phyloP scores from a whole-genome alignment of 1,140 invertebrate species.

The Popillia japonica region DNA sequence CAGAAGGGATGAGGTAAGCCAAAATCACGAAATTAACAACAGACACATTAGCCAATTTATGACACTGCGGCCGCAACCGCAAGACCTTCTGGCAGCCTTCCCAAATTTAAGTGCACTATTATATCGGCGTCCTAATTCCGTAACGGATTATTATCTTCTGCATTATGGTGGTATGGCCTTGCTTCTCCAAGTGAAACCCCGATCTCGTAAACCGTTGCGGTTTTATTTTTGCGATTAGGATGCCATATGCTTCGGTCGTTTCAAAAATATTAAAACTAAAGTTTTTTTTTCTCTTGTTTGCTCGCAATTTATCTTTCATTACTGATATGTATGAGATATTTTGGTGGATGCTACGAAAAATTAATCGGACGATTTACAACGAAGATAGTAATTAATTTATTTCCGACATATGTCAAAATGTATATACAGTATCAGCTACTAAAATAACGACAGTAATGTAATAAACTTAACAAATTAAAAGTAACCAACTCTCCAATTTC shows the following conservation, averaged over 20 bases:
- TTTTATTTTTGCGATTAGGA: conserved; percentile 12
- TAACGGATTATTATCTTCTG: conserved; percentile 37
- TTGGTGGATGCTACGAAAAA: too few species aligned
- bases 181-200: neutral
- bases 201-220: neutral
- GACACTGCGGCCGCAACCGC: conserved; percentile 24
- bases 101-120: conserved; percentile 42
- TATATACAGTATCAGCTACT: too few species aligned
- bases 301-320: too few species aligned
- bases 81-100: conserved; percentile 42
- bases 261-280: neutral
- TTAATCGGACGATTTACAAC: too few species aligned
- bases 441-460: too few species aligned
- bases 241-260: neutral
- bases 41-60: conserved; percentile 33
- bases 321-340: too few species aligned
- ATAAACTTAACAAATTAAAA: too few species aligned
- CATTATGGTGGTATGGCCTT: neutral
- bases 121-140: conserved; percentile 42
- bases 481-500: too few species aligned
- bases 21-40: conserved; percentile 31
- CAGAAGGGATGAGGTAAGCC: conserved; percentile 3
- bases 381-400: too few species aligned
- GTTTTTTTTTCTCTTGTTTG: too few species aligned
- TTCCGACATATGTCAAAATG: too few species aligned